Evolutionary conservation across 2,113 vertebrate species (phyloP).

Genomic region (Campylomormyrus tamandua): DNA sequence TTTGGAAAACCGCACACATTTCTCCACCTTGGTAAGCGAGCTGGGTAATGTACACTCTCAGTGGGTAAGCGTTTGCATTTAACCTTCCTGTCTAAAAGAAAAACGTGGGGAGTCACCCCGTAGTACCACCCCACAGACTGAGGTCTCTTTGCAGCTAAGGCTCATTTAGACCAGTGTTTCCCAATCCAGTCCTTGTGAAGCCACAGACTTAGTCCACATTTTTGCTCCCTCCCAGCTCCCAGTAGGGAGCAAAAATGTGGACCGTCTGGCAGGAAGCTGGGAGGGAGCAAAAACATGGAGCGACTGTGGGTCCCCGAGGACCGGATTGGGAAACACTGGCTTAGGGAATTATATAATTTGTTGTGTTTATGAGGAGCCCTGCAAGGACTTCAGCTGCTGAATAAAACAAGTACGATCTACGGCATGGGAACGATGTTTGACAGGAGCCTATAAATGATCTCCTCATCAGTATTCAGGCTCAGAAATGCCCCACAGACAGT

Average conservation of each 20-base stretch:
- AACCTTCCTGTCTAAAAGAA: not conserved
- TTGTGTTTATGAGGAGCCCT: constrained; percentile 26
- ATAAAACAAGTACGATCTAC: constrained; percentile 10
- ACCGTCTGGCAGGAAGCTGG: not conserved
- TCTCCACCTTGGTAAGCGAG: not conserved
- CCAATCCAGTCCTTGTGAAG: not conserved
- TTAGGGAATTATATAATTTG: not conserved
- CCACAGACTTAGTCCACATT: not conserved
- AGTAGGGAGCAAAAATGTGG: not conserved
- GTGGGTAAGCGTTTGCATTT: not conserved
- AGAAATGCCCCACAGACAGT: constrained; percentile 14
- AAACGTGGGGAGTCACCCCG: not conserved
- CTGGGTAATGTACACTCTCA: not conserved
- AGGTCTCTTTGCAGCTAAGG: constrained; percentile 20
- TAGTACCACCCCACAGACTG: not conserved
- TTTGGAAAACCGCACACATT: not conserved
- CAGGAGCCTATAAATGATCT: constrained; percentile 28
- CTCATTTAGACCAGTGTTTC: not conserved
- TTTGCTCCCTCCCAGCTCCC: not conserved
- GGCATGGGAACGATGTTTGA: constrained; percentile 33
- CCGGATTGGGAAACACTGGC: not conserved
- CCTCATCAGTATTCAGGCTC: constrained; percentile 40
- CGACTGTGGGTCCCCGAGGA: not conserved
- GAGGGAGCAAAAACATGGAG: not conserved
- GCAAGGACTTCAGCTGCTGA: constrained; percentile 33